Evolutionary conservation across 2,888 invertebrate genomes (phyloP).

Genomic region (Labia minor): DNA sequence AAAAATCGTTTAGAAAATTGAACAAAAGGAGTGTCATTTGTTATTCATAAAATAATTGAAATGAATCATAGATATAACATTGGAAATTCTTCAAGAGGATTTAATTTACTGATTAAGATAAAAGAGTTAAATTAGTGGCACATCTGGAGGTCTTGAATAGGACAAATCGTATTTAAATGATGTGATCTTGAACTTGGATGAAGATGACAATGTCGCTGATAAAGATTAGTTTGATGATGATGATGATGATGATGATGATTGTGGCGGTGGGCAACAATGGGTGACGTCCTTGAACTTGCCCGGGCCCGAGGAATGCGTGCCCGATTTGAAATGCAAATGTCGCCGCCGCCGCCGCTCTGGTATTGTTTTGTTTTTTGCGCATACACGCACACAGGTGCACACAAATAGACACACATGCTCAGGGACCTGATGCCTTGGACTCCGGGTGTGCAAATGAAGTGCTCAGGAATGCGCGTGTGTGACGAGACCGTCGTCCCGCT

Average conservation of each 20-base stretch:
- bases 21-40: no score
- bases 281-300: background rate
- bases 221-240: background rate
- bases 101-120: no score
- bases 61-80: no score
- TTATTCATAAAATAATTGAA: no score
- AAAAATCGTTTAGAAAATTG: no score
- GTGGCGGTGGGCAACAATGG: conserved; percentile 1
- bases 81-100: no score
- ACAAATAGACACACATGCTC: background rate
- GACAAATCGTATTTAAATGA: no score
- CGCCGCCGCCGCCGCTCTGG: conserved; percentile 8
- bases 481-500: conserved; percentile 4
- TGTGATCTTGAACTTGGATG: no score
- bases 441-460: conserved; percentile 8
- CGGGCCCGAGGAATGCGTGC: background rate
- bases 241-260: background rate
- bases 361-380: conserved; percentile 7
- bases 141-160: no score
- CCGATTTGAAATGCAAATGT: conserved; percentile 13
- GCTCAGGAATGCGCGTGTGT: conserved; percentile 8
- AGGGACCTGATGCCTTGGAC: background rate
- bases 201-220: no score
- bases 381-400: background rate
- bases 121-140: no score